phyloP scores from a whole-genome alignment of 2,113 vertebrate species.

The Piprites chloris region DNA sequence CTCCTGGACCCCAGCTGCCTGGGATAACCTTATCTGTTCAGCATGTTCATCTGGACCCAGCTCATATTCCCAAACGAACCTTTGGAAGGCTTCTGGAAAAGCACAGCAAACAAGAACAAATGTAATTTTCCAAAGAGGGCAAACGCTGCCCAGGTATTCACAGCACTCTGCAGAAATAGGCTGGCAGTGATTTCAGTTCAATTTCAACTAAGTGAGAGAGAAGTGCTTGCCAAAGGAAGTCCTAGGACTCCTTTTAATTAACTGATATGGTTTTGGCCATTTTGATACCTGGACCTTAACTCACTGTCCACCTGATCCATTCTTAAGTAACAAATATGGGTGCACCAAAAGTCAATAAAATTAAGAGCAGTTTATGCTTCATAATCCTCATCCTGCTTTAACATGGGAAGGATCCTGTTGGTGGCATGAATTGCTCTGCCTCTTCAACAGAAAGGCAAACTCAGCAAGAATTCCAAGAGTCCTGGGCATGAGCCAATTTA shows the following conservation, averaged over 20 bases:
- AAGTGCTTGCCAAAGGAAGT: not conserved
- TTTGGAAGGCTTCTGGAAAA: slow-evolving; percentile 13
- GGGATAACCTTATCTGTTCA: not conserved
- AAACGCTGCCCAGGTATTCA: not conserved
- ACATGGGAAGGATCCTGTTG: not conserved
- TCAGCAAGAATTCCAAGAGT: not conserved
- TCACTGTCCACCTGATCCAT: not conserved
- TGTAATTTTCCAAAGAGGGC: not conserved
- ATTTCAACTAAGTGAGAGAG: not conserved
- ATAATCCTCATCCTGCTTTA: not conserved
- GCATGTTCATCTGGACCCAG: not conserved
- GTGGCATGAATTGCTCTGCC: not conserved
- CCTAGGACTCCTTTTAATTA: not conserved
- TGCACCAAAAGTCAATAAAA: not conserved
- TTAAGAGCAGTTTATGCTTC: not conserved
- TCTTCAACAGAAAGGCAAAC: not conserved
- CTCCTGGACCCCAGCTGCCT: not conserved
- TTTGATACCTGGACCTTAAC: not conserved
- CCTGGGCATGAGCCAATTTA: not conserved
- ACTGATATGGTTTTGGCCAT: not conserved
- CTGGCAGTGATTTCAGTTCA: not conserved
- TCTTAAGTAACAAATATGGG: not conserved
- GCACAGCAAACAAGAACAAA: not conserved
- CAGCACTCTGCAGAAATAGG: not conserved
- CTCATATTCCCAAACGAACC: not conserved